A percentile compares a stretch with the other conserved stretches of the same genome.
phyloP scores from a whole-genome alignment of 2,888 invertebrate species.

The Sicus ferrugineus region DNA sequence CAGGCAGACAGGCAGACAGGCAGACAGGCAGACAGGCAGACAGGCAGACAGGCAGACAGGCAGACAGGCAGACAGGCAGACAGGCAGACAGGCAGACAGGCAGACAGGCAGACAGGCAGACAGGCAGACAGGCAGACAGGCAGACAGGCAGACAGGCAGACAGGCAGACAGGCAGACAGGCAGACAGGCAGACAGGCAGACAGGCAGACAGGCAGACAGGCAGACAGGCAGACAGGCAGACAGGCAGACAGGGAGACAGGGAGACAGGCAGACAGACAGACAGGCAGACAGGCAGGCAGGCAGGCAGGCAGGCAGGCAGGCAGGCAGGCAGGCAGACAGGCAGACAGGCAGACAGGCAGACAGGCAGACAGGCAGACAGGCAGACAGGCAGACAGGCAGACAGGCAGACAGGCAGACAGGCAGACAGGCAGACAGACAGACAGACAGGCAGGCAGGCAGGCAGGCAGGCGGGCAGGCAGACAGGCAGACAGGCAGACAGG shows the following conservation, averaged over 20 bases:
- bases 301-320: constrained; percentile 17
- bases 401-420: constrained; percentile 17
- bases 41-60: constrained; percentile 17
- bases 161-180: too few relatives aligned
- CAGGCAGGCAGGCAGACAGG: too few relatives aligned
- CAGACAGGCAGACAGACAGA: too few relatives aligned
- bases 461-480: too few relatives aligned
- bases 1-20: constrained; percentile 17
- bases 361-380: constrained; percentile 17
- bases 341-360: constrained; percentile 17
- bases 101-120: constrained; percentile 17
- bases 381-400: constrained; percentile 17
- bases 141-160: constrained; percentile 17
- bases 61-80: constrained; percentile 17
- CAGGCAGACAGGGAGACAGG: constrained; percentile 14
- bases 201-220: constrained; percentile 17
- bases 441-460: too few relatives aligned
- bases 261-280: too few relatives aligned
- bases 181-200: constrained; percentile 14
- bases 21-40: constrained; percentile 17
- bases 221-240: constrained; percentile 17
- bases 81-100: constrained; percentile 17
- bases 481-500: too few relatives aligned
- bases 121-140: constrained; percentile 17
- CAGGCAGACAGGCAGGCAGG: too few relatives aligned